Conservation (phyloP, 2,888 invertebrate genomes). For the Dexiosoma caninum region DNA sequence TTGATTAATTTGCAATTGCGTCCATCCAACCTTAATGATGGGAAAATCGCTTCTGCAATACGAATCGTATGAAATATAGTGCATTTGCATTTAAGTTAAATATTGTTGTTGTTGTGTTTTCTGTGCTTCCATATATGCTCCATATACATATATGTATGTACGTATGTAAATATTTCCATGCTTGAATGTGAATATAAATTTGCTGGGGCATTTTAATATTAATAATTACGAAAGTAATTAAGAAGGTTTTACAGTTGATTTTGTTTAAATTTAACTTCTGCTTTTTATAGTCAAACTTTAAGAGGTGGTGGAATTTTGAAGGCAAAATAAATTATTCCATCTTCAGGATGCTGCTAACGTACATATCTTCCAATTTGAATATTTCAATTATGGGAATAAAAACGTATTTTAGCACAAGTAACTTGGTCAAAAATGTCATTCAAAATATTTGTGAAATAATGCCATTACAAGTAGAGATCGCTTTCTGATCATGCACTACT, state of each 20-base stretch:
- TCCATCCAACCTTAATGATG: slow-evolving; percentile 71
- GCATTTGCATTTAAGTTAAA: slow-evolving; percentile 35
- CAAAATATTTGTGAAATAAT: too few species aligned
- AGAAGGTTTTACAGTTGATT: slow-evolving; percentile 48
- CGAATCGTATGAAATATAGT: slow-evolving; percentile 45
- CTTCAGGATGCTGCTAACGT: background rate
- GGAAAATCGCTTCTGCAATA: slow-evolving; percentile 67
- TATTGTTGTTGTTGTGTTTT: slow-evolving; percentile 14
- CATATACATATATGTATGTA: background rate
- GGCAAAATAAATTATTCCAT: background rate
- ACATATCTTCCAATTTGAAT: background rate
- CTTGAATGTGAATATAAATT: background rate
- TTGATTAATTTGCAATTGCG: slow-evolving; percentile 72
- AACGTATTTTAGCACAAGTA: background rate
- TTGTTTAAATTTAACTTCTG: slow-evolving; percentile 34
- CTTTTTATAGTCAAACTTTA: background rate
- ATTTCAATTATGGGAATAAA: background rate
- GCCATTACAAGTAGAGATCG: too few species aligned
- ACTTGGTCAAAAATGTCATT: too few species aligned
- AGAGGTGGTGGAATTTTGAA: background rate
- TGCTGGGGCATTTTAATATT: slow-evolving; percentile 43
- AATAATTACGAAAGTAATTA: slow-evolving; percentile 66
- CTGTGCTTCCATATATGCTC: background rate
- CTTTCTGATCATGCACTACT: too few species aligned
- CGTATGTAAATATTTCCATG: too few species aligned